Conservation (phyloP, 2,888 invertebrate genomes). For the Coleophora flavipennella region DNA sequence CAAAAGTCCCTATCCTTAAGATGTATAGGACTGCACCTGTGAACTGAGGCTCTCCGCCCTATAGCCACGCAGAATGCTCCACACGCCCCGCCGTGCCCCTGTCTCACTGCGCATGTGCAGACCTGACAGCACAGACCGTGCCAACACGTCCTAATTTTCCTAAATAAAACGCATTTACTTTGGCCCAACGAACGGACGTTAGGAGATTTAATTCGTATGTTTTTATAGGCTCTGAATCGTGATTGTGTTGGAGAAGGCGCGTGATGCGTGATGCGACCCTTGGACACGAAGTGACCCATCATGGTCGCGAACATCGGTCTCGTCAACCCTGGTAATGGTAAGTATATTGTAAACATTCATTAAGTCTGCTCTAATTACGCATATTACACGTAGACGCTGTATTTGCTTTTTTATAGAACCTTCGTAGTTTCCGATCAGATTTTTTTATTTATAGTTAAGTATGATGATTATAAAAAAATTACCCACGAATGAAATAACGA, state of each 20-base stretch:
- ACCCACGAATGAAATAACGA: slow-evolving; percentile 7
- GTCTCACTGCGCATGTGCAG: slow-evolving; percentile 45
- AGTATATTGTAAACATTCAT: slow-evolving; percentile 50
- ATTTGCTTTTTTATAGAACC: too few relatives aligned
- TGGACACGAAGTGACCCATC: slow-evolving; percentile 31
- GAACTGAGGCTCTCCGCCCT: slow-evolving; percentile 43
- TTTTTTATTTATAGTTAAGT: too few relatives aligned
- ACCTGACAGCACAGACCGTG: slow-evolving; percentile 48
- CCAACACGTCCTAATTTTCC: slow-evolving; percentile 52
- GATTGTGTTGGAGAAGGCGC: not conserved
- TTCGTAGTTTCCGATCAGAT: too few relatives aligned
- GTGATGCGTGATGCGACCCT: slow-evolving; percentile 25
- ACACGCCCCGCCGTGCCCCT: slow-evolving; percentile 62
- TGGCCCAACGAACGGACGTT: not conserved
- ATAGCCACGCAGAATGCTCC: slow-evolving; percentile 39
- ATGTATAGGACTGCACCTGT: slow-evolving; percentile 27
- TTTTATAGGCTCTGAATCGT: not conserved
- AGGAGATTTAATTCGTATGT: not conserved
- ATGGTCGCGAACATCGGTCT: slow-evolving; percentile 63
- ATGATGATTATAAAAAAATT: not conserved
- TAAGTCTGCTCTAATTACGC: too few relatives aligned
- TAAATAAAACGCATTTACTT: slow-evolving; percentile 25
- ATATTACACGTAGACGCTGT: too few relatives aligned
- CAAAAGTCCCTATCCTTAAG: slow-evolving; percentile 18
- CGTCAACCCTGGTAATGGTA: slow-evolving; percentile 59